Evolutionary conservation across 2,888 invertebrate genomes (phyloP).

Genomic region (Philopedon plagiatum): DNA sequence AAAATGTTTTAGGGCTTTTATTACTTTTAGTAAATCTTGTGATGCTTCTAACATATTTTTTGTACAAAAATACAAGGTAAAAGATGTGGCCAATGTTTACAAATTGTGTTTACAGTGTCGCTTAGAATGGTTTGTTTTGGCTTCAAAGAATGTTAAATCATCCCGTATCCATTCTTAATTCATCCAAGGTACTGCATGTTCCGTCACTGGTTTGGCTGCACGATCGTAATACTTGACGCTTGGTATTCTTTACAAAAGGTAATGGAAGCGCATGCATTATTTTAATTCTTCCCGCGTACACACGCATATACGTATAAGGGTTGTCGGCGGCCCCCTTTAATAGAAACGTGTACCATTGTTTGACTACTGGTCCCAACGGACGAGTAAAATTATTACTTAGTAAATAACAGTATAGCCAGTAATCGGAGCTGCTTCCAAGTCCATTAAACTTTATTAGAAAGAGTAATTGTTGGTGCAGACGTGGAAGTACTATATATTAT

Average conservation of each 20-base stretch:
- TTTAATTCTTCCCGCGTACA: slow-evolving; percentile 57
- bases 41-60: too few relatives aligned
- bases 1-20: too few relatives aligned
- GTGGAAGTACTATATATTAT: too few relatives aligned
- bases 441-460: too few relatives aligned
- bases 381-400: slow-evolving; percentile 22
- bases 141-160: too few relatives aligned
- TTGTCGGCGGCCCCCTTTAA: slow-evolving; percentile 20
- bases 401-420: slow-evolving; percentile 18
- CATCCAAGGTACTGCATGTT: slow-evolving; percentile 8
- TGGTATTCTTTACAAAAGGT: slow-evolving; percentile 53
- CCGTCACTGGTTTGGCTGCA: slow-evolving; percentile 57
- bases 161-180: too few relatives aligned
- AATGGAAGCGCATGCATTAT: slow-evolving; percentile 53
- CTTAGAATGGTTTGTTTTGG: too few relatives aligned
- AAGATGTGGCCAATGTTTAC: too few relatives aligned
- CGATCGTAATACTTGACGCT: slow-evolving; percentile 55
- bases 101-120: too few relatives aligned
- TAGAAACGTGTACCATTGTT: slow-evolving; percentile 33
- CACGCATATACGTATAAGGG: slow-evolving; percentile 11
- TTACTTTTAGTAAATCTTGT: too few relatives aligned
- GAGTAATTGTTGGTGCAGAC: too few relatives aligned
- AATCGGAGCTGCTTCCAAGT: background rate
- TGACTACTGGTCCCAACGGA: slow-evolving; percentile 23
- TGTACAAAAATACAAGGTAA: too few relatives aligned